Conservation (phyloP, 2,797 vertebrate species). For the Lagocephalus sceleratus region DNA sequence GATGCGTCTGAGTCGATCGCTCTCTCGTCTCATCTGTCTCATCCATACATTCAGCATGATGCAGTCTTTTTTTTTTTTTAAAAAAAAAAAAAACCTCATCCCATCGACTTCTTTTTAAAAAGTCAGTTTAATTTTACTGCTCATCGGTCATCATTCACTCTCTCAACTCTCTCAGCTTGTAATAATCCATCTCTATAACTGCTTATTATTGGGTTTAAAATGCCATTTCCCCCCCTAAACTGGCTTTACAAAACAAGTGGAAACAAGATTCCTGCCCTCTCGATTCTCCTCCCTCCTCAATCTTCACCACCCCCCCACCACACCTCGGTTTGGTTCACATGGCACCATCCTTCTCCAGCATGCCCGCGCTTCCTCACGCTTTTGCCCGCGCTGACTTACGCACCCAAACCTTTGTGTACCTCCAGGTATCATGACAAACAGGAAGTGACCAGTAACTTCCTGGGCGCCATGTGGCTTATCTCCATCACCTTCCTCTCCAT, state of each 20-base stretch:
- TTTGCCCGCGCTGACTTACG: slow-evolving; percentile 64
- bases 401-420: slow-evolving; percentile 63
- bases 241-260: slow-evolving; percentile 32
- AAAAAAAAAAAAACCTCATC: too few species aligned
- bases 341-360: slow-evolving; percentile 54
- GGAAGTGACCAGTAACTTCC: slow-evolving; percentile 96
- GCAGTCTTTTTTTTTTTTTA: too few species aligned
- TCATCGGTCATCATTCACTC: too few species aligned
- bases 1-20: too few species aligned
- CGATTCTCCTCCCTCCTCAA: slow-evolving; percentile 25
- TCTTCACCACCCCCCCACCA: slow-evolving; percentile 37
- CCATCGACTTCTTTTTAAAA: too few species aligned
- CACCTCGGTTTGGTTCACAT: slow-evolving; percentile 43
- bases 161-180: too few species aligned
- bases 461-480: slow-evolving; percentile 97
- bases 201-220: too few species aligned
- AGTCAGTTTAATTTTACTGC: too few species aligned
- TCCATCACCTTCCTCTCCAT: slow-evolving; percentile 97
- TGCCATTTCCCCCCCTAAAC: not conserved
- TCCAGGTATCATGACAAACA: slow-evolving; percentile 95
- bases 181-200: too few species aligned
- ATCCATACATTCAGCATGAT: too few species aligned
- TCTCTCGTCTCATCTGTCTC: too few species aligned
- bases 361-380: slow-evolving; percentile 47
- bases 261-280: slow-evolving; percentile 24